Evolutionary conservation across 2,113 vertebrate species (phyloP).

Genomic region (Nipponia nippon): DNA sequence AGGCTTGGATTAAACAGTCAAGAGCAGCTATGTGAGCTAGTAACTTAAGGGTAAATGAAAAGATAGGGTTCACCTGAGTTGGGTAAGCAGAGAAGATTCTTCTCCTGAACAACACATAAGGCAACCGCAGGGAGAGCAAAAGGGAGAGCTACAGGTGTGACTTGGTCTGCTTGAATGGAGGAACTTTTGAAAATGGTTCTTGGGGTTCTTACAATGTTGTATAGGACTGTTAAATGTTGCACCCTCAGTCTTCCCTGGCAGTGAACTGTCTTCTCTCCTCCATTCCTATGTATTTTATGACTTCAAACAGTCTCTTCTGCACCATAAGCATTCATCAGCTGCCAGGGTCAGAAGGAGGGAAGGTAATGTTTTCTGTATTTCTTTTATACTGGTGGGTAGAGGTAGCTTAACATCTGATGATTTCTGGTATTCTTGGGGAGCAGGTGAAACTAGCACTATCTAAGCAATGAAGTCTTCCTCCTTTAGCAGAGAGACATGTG

Average conservation of each 20-base stretch:
- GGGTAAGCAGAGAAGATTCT: neutral
- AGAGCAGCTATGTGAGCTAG: neutral
- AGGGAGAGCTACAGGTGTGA: neutral
- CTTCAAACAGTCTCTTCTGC: neutral
- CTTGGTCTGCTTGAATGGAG: neutral
- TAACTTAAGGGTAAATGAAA: neutral
- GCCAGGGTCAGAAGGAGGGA: neutral
- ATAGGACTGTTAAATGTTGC: neutral
- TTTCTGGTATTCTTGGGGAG: neutral
- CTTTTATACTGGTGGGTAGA: neutral
- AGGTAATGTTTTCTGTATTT: neutral
- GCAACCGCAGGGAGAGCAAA: neutral
- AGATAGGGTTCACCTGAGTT: neutral
- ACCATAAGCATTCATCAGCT: neutral
- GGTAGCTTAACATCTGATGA: neutral
- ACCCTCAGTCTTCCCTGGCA: neutral
- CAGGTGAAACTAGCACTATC: constrained; percentile 40
- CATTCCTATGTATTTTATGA: neutral
- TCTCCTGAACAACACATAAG: neutral
- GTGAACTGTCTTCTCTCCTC: neutral
- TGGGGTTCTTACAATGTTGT: neutral
- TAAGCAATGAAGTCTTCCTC: neutral
- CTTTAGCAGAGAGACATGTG: neutral
- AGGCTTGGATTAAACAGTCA: neutral
- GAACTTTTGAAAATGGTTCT: neutral